A percentile compares a stretch with the other conserved stretches of the same genome.
phyloP scores from a whole-genome alignment of 2,113 vertebrate genomes.

The Glaucidium brasilianum region DNA sequence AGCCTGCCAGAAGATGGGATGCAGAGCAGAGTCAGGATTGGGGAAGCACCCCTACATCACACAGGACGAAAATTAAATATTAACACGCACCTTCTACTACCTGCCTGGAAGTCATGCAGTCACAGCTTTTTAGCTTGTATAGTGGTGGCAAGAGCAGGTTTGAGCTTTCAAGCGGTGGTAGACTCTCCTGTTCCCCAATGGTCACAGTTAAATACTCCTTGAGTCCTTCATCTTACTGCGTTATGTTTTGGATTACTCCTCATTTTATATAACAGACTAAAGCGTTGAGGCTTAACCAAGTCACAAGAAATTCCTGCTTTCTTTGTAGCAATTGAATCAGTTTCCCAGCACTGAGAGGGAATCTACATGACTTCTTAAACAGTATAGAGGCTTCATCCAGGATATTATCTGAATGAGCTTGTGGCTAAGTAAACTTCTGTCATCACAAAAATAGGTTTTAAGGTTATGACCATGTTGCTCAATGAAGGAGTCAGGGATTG shows the following conservation, averaged over 20 bases:
- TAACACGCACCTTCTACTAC: neutral
- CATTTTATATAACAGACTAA: neutral
- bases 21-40: accelerated
- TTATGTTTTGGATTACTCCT: neutral
- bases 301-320: neutral
- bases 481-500: accelerated
- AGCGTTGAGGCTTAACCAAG: neutral
- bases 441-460: neutral
- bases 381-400: neutral
- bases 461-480: neutral
- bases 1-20: neutral
- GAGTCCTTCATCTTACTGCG: neutral
- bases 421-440: neutral
- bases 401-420: neutral
- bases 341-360: neutral
- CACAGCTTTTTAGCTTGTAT: neutral
- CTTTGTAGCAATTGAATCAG: neutral
- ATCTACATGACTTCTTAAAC: neutral
- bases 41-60: neutral
- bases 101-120: neutral
- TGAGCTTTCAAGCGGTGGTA: neutral
- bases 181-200: neutral
- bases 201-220: neutral
- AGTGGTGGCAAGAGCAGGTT: accelerated
- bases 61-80: neutral